Conservation (phyloP, 2,797 vertebrate species). For the Onychomys arenicola region DNA sequence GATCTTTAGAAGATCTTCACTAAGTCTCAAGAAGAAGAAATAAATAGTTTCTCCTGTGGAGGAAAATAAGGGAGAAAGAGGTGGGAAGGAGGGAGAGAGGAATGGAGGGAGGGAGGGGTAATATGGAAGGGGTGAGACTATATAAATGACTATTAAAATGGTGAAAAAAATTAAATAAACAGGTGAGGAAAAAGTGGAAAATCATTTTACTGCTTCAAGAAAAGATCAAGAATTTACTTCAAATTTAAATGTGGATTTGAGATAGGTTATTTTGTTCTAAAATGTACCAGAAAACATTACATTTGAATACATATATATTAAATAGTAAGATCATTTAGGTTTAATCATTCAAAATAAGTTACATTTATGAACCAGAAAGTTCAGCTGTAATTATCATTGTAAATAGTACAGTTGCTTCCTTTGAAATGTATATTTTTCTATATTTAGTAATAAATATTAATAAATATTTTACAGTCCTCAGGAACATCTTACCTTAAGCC, state of each 20-base stretch:
- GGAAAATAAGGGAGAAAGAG: not conserved
- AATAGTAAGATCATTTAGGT: constrained; percentile 12
- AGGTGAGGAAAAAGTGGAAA: not conserved
- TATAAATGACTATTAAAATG: not conserved
- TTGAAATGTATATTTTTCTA: constrained; percentile 32
- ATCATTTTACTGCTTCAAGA: constrained; percentile 27
- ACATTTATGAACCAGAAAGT: constrained; percentile 13
- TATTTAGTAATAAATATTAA: constrained; percentile 40
- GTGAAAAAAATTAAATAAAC: constrained; percentile 1
- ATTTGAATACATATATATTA: constrained; percentile 33
- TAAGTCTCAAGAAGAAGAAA: constrained; percentile 5
- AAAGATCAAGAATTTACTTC: constrained; percentile 29
- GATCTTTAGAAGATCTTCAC: not conserved
- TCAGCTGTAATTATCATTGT: constrained; percentile 39
- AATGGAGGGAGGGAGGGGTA: not conserved
- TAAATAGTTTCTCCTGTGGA: not conserved
- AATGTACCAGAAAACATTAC: constrained; percentile 12
- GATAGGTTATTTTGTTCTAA: constrained; percentile 36
- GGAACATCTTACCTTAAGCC: constrained; percentile 33
- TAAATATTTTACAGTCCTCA: constrained; percentile 48
- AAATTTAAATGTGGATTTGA: constrained; percentile 54
- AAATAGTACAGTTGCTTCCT: constrained; percentile 30
- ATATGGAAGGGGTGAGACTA: not conserved
- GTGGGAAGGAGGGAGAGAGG: not conserved
- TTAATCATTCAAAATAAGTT: constrained; percentile 58